Conservation (phyloP, 2,888 invertebrate species). For the Eurytoma adleriae region DNA sequence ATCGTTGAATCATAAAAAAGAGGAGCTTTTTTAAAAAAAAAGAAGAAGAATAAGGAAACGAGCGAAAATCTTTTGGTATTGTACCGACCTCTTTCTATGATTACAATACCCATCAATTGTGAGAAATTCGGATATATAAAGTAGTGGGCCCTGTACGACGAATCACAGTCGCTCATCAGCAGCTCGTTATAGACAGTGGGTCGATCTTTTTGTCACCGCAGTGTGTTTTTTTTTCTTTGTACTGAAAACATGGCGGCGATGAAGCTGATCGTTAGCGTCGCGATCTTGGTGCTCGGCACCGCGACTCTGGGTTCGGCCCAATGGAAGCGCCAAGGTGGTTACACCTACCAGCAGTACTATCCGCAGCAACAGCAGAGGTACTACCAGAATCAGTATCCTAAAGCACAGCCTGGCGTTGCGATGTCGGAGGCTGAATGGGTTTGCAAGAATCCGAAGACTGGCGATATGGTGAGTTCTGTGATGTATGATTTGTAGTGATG, state of each 20-base stretch:
- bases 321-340: neutral
- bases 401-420: neutral
- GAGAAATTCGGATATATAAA: neutral
- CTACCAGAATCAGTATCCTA: neutral
- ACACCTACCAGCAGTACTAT: neutral
- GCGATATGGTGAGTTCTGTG: slow-evolving; percentile 57
- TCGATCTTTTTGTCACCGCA: neutral
- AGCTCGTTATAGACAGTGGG: too few species aligned
- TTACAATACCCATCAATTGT: too few species aligned
- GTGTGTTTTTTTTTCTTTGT: neutral
- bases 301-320: neutral
- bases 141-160: neutral
- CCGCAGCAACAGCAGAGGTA: neutral
- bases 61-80: neutral
- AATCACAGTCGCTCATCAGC: slow-evolving; percentile 4
- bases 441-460: slow-evolving; percentile 60
- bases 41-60: neutral
- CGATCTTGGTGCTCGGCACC: neutral
- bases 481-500: too few species aligned
- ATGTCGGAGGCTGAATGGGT: slow-evolving; percentile 59
- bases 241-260: neutral
- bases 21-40: neutral
- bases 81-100: neutral
- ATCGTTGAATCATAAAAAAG: neutral
- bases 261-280: neutral